Evolutionary conservation across 2,888 invertebrate species (phyloP).

Genomic region (Alsophila aescularia): DNA sequence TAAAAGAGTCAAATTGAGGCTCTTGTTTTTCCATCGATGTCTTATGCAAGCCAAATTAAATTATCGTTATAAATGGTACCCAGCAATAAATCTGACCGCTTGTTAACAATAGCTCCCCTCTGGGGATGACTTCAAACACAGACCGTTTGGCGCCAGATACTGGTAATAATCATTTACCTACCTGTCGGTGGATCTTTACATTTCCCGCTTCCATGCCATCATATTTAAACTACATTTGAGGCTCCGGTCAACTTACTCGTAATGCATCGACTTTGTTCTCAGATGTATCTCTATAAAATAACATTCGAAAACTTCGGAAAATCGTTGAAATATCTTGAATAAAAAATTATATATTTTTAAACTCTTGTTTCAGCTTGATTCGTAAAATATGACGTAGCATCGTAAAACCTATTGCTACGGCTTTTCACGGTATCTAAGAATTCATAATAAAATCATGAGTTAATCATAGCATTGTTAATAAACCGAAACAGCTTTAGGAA

Average conservation of each 20-base stretch:
- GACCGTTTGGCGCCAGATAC: constrained; percentile 51
- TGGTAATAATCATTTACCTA: constrained; percentile 47
- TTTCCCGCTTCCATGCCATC: constrained; percentile 18
- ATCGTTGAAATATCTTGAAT: constrained; percentile 28
- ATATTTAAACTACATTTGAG: not conserved
- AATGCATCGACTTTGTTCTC: too few relatives aligned
- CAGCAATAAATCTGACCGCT: constrained; percentile 52
- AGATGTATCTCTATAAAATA: too few relatives aligned
- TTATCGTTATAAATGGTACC: constrained; percentile 18
- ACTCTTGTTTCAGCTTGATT: too few relatives aligned
- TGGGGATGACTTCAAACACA: constrained; percentile 63
- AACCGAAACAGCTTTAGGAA: constrained; percentile 1
- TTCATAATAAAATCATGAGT: constrained; percentile 5
- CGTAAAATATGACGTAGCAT: not conserved
- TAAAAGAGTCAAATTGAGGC: too few relatives aligned
- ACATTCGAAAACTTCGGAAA: not conserved
- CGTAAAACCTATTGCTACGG: not conserved
- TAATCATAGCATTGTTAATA: not conserved
- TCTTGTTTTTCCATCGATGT: too few relatives aligned
- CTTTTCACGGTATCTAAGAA: not conserved
- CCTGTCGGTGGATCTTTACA: constrained; percentile 36
- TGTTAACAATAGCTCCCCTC: constrained; percentile 57
- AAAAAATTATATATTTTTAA: too few relatives aligned
- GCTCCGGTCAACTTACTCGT: too few relatives aligned
- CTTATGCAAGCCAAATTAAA: not conserved